Percentiles rank a stretch among this genome's conserved stretches.
Conservation (phyloP, 2,888 invertebrate species). For the Aelia acuminata region DNA sequence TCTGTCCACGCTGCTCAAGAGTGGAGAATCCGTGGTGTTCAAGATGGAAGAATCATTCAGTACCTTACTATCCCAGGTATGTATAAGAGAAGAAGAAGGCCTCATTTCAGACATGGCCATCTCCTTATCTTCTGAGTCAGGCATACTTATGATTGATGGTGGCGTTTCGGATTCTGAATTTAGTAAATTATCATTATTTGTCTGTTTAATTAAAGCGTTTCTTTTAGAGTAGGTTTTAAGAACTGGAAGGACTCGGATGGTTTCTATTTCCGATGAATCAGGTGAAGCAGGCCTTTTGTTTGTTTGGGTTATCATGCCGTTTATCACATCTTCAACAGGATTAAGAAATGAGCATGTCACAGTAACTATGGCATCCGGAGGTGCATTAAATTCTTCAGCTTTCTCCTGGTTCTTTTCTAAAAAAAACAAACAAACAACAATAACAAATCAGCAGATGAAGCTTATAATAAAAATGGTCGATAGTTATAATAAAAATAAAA, state of each 20-base stretch:
- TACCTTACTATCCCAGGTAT: background rate
- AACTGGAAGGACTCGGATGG: background rate
- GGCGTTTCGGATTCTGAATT: background rate
- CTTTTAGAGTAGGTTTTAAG: background rate
- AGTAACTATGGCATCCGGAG: background rate
- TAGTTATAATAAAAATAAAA: no score
- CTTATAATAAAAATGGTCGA: no score
- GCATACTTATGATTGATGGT: background rate
- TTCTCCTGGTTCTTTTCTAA: background rate
- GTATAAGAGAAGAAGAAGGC: background rate
- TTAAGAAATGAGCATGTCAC: background rate
- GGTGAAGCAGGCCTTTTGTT: constrained; percentile 9
- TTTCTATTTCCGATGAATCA: background rate
- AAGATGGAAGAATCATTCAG: background rate
- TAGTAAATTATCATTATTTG: constrained; percentile 1
- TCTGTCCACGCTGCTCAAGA: constrained; percentile 20
- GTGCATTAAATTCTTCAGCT: background rate
- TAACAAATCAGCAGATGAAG: no score
- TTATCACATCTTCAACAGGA: background rate
- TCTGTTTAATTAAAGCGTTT: constrained; percentile 20
- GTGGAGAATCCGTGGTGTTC: background rate
- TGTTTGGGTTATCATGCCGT: background rate
- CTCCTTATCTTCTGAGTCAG: background rate
- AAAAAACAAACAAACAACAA: background rate
- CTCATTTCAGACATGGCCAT: background rate